Base-by-base conservation (phyloP, 2,797 vertebrate genomes). In the Enteromius viviparus region DNA sequence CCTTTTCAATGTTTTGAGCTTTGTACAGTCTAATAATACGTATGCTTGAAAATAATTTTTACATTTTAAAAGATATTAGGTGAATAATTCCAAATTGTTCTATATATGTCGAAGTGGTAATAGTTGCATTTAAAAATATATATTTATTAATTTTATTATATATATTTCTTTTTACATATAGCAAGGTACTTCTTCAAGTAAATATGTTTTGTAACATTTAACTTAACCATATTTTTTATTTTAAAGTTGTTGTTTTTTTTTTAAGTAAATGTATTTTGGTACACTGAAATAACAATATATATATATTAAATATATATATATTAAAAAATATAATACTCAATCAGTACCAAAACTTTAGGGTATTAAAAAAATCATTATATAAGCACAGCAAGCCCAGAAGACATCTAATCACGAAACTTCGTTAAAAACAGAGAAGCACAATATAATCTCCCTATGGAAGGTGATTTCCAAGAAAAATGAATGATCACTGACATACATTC, bases 401-500 rank as follows among this genome's bases (percentile, higher is more conserved):
- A 37, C 71, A 40, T 32, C 11, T 47, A n/a, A 45, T 70, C 66
- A 47, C 0, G 15, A 34, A 60, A 71, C 51, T 29, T 60, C 0
- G 0, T 37, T 11, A 23, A 23, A 60, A 60, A 29, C 6, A 55
- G 21, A 55, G 19, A 55, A 55, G 53, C 53, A 47, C 70, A 19
- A 23, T 32, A 9, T 32, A 47, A 78, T 29, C 21, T 42, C 51
- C 34, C 17, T 2, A 60, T 17, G 37, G 26, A 55, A 71, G 66
- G 32, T n/a, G 7, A 71, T 79, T 68, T 23, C 37, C 6, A 37
- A 15, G 15, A 6, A 32, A 80, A 71, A 47, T 47, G 0, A 62
- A 60, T 71, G 23, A 62, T 40, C 74, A 42, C 21, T 49, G 68
- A 81, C 60, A 51, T 32, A 34, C 26, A 49, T 62, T 60, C 12